Percentiles rank a stretch among this genome's conserved stretches.
Conservation (phyloP, 2,797 vertebrate genomes). For the Neostethus bicornis region DNA sequence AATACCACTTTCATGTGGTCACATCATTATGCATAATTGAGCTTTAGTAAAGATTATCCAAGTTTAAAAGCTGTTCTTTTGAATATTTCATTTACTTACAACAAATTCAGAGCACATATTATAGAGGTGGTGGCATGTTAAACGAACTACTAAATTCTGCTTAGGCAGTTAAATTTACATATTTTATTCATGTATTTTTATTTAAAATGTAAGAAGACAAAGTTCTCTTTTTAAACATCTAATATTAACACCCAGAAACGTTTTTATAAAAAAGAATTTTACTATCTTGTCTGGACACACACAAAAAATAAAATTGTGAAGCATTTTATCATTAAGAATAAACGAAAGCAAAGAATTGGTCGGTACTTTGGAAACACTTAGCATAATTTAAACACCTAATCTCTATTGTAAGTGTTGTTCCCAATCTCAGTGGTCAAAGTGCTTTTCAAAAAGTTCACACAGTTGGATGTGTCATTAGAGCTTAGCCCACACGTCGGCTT, state of each 20-base stretch:
- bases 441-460: constrained; percentile 51
- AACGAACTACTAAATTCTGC: constrained; percentile 9
- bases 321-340: not conserved
- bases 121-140: constrained; percentile 12
- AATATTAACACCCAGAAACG: not conserved
- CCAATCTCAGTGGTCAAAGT: constrained; percentile 32
- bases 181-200: constrained; percentile 24
- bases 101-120: constrained; percentile 29
- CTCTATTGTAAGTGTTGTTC: constrained; percentile 20
- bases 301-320: constrained; percentile 1
- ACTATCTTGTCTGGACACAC: not conserved
- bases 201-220: constrained; percentile 20
- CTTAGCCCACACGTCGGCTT: constrained; percentile 59
- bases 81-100: constrained; percentile 71
- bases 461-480: constrained; percentile 44
- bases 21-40: constrained; percentile 66
- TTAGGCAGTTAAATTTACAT: constrained; percentile 14
- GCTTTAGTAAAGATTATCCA: constrained; percentile 47
- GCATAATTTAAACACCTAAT: constrained; percentile 28
- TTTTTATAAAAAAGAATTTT: not conserved
- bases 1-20: constrained; percentile 50
- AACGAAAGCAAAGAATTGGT: not conserved
- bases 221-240: constrained; percentile 8
- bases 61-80: constrained; percentile 63
- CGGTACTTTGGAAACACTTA: constrained; percentile 14